Evolutionary conservation across 2,797 vertebrate genomes (phyloP).

Genomic region (Erithacus rubecula): DNA sequence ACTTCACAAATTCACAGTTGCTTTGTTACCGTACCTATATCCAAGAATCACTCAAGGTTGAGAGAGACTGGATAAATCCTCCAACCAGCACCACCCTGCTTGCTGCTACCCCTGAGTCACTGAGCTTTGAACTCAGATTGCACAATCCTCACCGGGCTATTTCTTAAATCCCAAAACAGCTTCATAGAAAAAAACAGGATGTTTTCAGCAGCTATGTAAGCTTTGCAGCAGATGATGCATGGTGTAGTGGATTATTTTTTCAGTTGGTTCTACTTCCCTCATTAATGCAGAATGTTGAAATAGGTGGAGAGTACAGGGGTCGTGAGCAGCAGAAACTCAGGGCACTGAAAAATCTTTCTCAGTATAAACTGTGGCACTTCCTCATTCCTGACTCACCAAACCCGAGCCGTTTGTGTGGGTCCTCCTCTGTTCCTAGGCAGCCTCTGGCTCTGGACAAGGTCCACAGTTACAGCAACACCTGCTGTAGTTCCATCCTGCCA

Average conservation of each 20-base stretch:
- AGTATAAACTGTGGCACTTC: not conserved
- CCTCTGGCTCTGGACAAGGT: not conserved
- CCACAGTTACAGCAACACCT: accelerated
- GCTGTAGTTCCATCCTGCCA: not conserved
- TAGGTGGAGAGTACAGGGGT: not conserved
- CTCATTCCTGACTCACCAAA: not conserved
- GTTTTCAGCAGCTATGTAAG: constrained; percentile 21
- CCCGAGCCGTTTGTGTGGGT: accelerated
- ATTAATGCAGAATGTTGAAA: not conserved
- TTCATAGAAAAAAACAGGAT: not conserved
- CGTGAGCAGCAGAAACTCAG: not conserved
- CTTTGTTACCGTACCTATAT: not conserved
- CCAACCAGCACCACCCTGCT: not conserved
- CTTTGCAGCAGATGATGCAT: not conserved
- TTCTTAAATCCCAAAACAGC: constrained; percentile 6
- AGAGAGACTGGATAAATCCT: not conserved
- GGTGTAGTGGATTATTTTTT: not conserved
- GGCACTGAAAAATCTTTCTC: not conserved
- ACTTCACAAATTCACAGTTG: not conserved
- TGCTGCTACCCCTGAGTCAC: not conserved
- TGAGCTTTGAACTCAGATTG: not conserved
- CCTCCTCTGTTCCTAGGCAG: not conserved
- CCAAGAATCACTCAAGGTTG: not conserved
- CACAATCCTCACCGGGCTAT: not conserved
- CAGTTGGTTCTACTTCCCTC: constrained; percentile 6